Base-by-base conservation (phyloP, 1,140 invertebrate genomes). In the Apis cerana region DNA sequence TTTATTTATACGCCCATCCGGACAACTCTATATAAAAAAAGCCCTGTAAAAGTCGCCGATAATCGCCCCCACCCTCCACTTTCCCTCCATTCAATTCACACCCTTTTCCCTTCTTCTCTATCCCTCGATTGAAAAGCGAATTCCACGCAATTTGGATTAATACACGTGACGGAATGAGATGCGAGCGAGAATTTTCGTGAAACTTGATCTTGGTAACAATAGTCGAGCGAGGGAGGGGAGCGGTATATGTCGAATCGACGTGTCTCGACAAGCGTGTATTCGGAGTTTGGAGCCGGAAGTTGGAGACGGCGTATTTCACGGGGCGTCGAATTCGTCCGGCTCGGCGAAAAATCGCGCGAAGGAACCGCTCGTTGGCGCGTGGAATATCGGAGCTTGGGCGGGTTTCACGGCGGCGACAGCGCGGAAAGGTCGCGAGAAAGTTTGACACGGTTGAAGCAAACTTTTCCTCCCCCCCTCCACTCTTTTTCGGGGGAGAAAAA, bases 1-100 rank as follows among this genome's bases (percentile, higher is more conserved):
- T 86, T 85, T 87, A 89, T 89, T 89, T 89, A 89, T 85, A 59
- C 65, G 27, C 0, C 54, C 50, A 62, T 70, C 62, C 54, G 48
- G 59, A 56, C 27, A 21, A 80, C 67, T 27, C 64, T 70, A 87
- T 82, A 71, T 8, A 21, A 15, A 5, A 17, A 68, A 74, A 17
- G 58, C 33, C 50, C 64, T 8, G 61, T 21, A 75, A 78, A 65
- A 33, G 50, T 65, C 72, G 48, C 68, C 68, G 58, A 70, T 87
- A 84, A 84, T 82, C 78, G 77, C 21, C 43, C 1, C 27, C 78
- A 74, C 21, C 43, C 1, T 1, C 50, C 58, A 84, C 82, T 84
- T 88, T 86, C 82, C 17, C 86, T 15, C 33, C 33, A 3, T 33
- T 33, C 33, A 4, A 33, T 33, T 33, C 33, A 33, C 33, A 33